These are phyloP conservation scores for Glossophaga mutica DNA, from an alignment of 2,797 vertebrate species.

Conservation along the genomic window DNA sequence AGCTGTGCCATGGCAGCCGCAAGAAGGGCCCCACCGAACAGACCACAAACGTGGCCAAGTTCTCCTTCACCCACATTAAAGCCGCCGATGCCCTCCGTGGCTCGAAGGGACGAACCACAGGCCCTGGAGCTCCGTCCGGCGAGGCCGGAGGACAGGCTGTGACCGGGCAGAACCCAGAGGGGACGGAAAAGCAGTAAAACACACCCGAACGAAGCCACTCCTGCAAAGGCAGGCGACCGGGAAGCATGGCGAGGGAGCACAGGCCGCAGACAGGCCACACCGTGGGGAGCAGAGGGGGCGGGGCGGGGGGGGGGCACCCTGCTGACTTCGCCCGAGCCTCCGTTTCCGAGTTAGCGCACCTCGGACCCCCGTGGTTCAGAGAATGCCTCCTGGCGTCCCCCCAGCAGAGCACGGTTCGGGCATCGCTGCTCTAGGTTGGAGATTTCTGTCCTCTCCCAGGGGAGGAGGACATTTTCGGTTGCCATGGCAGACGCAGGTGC, in stretches of 20 bases:
- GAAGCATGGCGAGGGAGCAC: neutral
- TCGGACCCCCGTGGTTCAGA: neutral
- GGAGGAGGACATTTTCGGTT: neutral
- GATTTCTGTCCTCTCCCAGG: too few species aligned
- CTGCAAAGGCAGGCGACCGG: neutral
- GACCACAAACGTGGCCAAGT: neutral
- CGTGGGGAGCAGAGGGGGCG: neutral
- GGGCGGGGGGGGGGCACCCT: neutral
- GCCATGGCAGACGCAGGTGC: neutral
- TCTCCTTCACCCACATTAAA: neutral
- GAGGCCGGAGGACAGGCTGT: neutral
- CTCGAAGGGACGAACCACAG: neutral
- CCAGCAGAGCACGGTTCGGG: neutral
- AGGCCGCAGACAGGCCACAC: too few species aligned
- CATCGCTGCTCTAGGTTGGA: neutral
- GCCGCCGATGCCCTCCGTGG: neutral
- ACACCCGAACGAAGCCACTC: neutral
- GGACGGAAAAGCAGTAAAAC: neutral
- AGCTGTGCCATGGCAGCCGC: rapidly evolving
- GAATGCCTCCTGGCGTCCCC: neutral
- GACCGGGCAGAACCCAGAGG: neutral
- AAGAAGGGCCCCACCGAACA: neutral
- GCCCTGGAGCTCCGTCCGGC: neutral
- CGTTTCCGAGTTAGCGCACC: neutral
- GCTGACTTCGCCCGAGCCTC: too few species aligned